Evolutionary conservation across 1,140 invertebrate genomes (phyloP).

Genomic region (Zaprionus tsacasi): DNA sequence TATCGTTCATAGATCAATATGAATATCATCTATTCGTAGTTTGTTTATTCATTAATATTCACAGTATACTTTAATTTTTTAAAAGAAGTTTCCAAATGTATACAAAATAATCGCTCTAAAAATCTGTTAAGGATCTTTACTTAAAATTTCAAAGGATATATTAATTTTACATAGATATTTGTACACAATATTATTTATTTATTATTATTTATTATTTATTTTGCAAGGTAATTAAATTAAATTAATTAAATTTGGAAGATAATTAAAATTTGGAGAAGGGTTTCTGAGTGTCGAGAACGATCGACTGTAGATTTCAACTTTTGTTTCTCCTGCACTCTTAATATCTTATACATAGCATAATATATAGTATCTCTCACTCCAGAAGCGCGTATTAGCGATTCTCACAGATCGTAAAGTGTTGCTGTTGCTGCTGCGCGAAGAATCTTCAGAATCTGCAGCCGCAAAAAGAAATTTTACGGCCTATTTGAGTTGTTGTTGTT

Average conservation of each 20-base stretch:
- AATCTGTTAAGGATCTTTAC: no score
- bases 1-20: no score
- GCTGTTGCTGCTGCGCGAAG: constrained; percentile 41
- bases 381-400: not conserved
- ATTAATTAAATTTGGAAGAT: no score
- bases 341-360: not conserved
- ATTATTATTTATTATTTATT: no score
- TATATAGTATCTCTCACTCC: not conserved
- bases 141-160: not conserved
- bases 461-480: constrained; percentile 72
- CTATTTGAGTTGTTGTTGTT: constrained; percentile 52
- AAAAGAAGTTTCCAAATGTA: not conserved
- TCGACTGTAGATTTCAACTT: not conserved
- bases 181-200: no score
- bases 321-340: not conserved
- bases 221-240: no score
- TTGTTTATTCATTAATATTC: not conserved
- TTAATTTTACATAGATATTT: no score
- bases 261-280: no score
- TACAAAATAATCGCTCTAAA: not conserved
- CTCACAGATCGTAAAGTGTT: constrained; percentile 40
- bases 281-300: no score
- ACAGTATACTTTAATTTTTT: not conserved
- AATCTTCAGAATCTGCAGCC: constrained; percentile 55
- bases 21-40: no score